Base-by-base conservation (phyloP, 2,113 vertebrate genomes). In the Pundamilia nyererei region DNA sequence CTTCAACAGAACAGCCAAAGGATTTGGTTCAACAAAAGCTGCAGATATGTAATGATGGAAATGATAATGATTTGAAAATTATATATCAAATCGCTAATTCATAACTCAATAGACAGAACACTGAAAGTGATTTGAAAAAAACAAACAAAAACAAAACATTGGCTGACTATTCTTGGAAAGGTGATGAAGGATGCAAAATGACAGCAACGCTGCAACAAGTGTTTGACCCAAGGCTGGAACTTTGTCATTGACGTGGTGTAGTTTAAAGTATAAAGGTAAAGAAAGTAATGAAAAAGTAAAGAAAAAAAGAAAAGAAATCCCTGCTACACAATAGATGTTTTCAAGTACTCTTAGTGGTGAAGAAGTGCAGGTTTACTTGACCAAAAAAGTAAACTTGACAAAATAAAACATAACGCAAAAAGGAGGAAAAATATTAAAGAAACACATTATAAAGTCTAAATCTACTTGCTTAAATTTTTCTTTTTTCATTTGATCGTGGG, bases 1-100 rank as follows among this genome's bases (percentile, higher is more conserved):
- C 94, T 99, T 98, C 72, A 99, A 99, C 93, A 96, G 97, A 86
- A 97, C 87, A 0, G 98, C 98, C 0, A 96, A 93, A 3, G 98
- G 98, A 49, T 99, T 98, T 95, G 91, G 93, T 40, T 60, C 92
- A 19, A 72, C n/a, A 3, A 93, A 92, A 86, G 86, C 11, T 7
- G n/a, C 49, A 15, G 88, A 92, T 47, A 42, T 53, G 15, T 90
- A 86, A 29, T 68, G n/a, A 84, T 75, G 38, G 4, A 42, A 53
- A 60, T 92, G 17, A 58, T 45, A n/a, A 45, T 79, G 72, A 56
- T 65, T 40, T 79, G 7, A 26, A 12, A 40, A 19, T 68, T 4
- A n/a, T 68, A 53, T 35, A 13, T 70, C 6, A 54, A 3, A 17
- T 72, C 2, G 2, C 29, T 77, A n/a, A 14, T 79, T 86, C 2